Percentiles rank a stretch among this genome's conserved stretches.
These are phyloP conservation scores for Maniola jurtina DNA, from an alignment of 1,140 invertebrate genomes.

Conservation along the genomic window DNA sequence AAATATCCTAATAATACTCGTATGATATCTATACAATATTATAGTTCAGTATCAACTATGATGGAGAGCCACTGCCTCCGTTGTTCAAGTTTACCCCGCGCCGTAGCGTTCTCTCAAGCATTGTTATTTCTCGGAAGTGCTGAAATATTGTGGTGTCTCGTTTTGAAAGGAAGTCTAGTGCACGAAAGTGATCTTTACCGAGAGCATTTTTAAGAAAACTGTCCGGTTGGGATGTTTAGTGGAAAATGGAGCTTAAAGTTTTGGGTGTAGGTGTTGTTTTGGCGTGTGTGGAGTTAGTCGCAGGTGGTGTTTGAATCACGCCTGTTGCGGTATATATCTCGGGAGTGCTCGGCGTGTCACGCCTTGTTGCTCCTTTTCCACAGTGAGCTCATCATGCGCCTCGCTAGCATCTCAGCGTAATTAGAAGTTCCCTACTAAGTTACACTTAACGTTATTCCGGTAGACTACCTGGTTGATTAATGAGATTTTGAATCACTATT, in stretches of 20 bases:
- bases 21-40: no score
- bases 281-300: slow-evolving; percentile 30
- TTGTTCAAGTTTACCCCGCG: slow-evolving; percentile 50
- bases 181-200: slow-evolving; percentile 59
- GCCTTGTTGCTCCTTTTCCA: slow-evolving; percentile 55
- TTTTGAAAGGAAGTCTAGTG: slow-evolving; percentile 42
- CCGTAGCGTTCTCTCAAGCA: slow-evolving; percentile 44
- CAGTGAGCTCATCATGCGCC: slow-evolving; percentile 48
- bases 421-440: slow-evolving; percentile 30
- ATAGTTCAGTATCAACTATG: slow-evolving; percentile 41
- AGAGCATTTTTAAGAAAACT: slow-evolving; percentile 45
- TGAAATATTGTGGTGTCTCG: slow-evolving; percentile 63
- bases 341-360: slow-evolving; percentile 52
- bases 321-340: slow-evolving; percentile 65
- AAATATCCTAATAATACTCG: no score
- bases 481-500: not conserved
- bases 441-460: slow-evolving; percentile 13
- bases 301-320: slow-evolving; percentile 70
- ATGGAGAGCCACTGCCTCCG: slow-evolving; percentile 56
- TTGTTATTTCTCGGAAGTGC: slow-evolving; percentile 68
- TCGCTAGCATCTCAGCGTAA: slow-evolving; percentile 36
- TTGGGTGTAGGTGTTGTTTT: slow-evolving; percentile 25
- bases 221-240: slow-evolving; percentile 40
- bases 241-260: slow-evolving; percentile 20
- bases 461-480: slow-evolving; percentile 15